Evolutionary conservation across 1,140 invertebrate genomes (phyloP), one percentile per base, ranked within the genome.

Genomic region (Steinernema khuongi): DNA sequence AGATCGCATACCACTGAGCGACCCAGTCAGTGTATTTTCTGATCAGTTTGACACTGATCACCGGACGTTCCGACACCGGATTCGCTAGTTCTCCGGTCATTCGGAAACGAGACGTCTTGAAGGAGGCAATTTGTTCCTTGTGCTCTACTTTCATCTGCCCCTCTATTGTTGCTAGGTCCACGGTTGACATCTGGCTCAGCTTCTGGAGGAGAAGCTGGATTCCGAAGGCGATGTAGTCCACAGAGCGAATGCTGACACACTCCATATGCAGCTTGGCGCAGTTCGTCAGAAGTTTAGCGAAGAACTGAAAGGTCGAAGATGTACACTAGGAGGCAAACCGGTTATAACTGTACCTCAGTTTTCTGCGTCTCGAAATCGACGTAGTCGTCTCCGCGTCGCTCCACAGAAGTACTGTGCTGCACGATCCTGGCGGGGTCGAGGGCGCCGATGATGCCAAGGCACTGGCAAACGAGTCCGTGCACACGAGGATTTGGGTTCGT

Each of bases 41-140:
- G 31, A 67, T 33, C 18, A 77, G 41, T 14, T 67, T 66, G 22
- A 41, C 41, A 17, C 18, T 26, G 14, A 75, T 17, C 7, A 76
- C 44, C 19, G 50, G 50, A n/a, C 50, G 50, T 60, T 60, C 19
- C 7, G 11, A 60, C 4, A 22, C 4, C 26, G 50, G 50, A 26
- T 60, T 11, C 19, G 11, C 14, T 11, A 60, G 26, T 11, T 26
- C 14, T 60, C n/a, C n/a, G n/a, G 11, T 11, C 11, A 26, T 60
- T 7, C 11, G 22, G 50, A 26, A 60, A 60, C 4, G 4, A 7
- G 50, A 26, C 26, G 50, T 17, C 19, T 60, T 60, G 14, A 60
- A 22, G 4, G 50, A 22, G 22, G 11, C 50, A 26, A 60, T 60
- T 2, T 60, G 14, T 2, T 7, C 22, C 14, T n/a, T 22, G 19